phyloP scores from a whole-genome alignment of 92 coral and sea anemone genomes.

The Bergia puertoricense region DNA sequence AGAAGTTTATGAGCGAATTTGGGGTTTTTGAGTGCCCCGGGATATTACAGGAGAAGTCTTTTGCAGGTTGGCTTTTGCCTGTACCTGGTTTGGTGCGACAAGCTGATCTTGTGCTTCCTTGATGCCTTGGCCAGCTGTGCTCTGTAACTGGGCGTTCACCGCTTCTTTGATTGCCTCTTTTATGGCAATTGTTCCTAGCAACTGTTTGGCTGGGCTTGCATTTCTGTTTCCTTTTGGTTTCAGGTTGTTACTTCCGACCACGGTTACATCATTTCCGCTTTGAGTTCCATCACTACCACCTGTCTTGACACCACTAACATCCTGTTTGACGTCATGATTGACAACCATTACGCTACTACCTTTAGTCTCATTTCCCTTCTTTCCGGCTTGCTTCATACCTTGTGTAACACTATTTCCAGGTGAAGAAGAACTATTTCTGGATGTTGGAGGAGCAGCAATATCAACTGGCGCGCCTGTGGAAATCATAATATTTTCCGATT shows the following conservation, averaged over 20 bases:
- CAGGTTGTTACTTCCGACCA: background rate
- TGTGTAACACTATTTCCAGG: background rate
- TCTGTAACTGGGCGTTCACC: slow-evolving; percentile 31
- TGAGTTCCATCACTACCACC: background rate
- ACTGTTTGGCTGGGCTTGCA: background rate
- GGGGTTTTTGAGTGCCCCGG: background rate
- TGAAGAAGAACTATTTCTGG: background rate
- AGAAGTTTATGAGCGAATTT: background rate
- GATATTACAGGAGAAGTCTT: background rate
- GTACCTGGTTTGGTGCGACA: background rate
- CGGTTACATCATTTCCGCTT: background rate
- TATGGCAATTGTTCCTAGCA: background rate
- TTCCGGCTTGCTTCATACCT: background rate
- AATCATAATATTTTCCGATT: background rate
- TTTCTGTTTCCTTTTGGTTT: background rate
- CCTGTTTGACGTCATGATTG: background rate
- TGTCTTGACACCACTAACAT: background rate
- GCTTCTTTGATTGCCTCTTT: slow-evolving; percentile 42
- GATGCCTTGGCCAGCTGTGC: background rate
- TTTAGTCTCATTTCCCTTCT: background rate
- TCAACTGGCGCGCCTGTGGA: background rate
- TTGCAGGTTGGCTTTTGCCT: background rate
- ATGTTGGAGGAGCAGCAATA: background rate
- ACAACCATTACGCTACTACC: background rate
- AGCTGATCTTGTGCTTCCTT: slow-evolving; percentile 33